Conservation (phyloP, 2,113 vertebrate species). For the Psephotus haematonotus region DNA sequence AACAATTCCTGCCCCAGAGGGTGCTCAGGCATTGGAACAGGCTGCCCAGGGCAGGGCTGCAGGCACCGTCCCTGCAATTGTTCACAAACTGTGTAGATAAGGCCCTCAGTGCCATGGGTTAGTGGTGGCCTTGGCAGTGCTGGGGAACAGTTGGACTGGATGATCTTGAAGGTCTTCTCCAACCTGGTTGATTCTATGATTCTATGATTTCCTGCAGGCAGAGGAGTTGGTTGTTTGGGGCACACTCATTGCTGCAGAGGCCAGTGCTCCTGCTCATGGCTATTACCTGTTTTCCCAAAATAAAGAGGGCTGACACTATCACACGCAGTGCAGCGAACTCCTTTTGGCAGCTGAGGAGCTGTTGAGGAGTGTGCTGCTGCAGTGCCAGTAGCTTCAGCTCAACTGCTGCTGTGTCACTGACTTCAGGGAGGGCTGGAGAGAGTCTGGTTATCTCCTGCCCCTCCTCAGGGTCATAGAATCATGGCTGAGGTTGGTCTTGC, state of each 20-base stretch:
- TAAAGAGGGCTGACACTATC: background rate
- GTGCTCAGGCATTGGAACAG: too few species aligned
- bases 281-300: background rate
- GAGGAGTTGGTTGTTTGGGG: background rate
- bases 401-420: rapidly evolving
- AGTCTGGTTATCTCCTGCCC: background rate
- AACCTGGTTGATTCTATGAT: background rate
- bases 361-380: background rate
- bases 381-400: background rate
- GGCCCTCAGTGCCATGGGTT: too few species aligned
- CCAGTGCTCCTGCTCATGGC: background rate
- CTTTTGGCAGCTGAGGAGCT: background rate
- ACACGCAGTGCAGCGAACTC: background rate
- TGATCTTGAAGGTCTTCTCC: background rate
- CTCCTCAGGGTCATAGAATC: background rate
- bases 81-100: too few species aligned
- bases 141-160: background rate
- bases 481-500: background rate
- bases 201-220: background rate
- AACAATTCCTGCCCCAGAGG: too few species aligned
- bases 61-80: too few species aligned
- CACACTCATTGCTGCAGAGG: background rate
- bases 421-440: too few species aligned
- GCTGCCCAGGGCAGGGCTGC: too few species aligned
- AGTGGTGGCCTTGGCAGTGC: background rate